phyloP scores from a whole-genome alignment of 2,797 vertebrate species.

The Ptychadena robeensis region DNA sequence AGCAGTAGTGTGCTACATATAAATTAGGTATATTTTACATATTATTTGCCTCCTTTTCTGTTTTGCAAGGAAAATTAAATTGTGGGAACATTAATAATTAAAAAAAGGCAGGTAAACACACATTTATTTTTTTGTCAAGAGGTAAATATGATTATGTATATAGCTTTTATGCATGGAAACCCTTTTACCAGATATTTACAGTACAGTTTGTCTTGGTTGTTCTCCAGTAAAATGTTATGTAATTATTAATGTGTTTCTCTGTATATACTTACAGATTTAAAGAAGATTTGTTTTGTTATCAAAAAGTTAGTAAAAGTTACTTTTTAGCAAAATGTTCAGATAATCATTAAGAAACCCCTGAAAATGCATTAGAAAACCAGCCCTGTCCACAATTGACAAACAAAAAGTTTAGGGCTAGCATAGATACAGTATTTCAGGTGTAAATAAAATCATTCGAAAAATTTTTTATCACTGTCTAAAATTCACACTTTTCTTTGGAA shows the following conservation, averaged over 20 bases:
- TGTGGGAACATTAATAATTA: constrained; percentile 47
- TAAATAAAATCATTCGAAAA: too few relatives aligned
- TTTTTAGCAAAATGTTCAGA: too few relatives aligned
- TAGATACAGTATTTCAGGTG: too few relatives aligned
- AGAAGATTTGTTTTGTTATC: too few relatives aligned
- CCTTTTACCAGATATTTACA: neutral
- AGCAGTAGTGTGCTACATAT: constrained; percentile 16
- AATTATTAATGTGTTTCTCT: neutral
- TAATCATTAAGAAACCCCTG: too few relatives aligned
- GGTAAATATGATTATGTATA: constrained; percentile 19
- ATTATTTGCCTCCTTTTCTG: constrained; percentile 23
- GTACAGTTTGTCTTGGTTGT: neutral
- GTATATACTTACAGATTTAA: neutral
- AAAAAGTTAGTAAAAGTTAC: too few relatives aligned
- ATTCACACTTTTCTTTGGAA: too few relatives aligned
- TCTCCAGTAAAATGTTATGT: neutral
- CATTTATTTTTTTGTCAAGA: constrained; percentile 17
- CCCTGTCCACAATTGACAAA: too few relatives aligned
- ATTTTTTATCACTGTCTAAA: too few relatives aligned
- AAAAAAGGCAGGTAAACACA: constrained; percentile 10
- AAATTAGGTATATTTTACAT: constrained; percentile 40
- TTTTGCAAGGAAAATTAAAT: constrained; percentile 45
- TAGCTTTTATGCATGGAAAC: constrained; percentile 25
- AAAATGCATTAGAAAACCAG: too few relatives aligned
- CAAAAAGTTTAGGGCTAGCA: too few relatives aligned